These are phyloP conservation scores for Dicerorhinus sumatrensis DNA, from an alignment of 2,113 vertebrate genomes.

Conservation along the genomic window DNA sequence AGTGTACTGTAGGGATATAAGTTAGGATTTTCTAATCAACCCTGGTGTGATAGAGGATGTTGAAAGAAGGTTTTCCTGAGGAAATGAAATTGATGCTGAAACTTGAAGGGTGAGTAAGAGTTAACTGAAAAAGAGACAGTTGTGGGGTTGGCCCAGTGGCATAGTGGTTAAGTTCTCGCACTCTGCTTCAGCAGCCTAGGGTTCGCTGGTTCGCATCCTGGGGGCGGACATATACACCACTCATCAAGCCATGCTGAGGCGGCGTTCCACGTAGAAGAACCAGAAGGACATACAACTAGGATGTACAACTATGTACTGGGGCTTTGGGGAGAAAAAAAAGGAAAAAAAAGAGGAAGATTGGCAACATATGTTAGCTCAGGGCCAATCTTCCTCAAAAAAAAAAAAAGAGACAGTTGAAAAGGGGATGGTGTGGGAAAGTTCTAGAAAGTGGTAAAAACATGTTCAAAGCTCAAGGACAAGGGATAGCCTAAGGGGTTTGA, in stretches of 20 bases:
- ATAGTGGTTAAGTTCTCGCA: no score
- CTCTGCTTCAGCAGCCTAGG: no score
- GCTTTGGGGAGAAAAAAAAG: no score
- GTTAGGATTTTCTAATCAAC: neutral
- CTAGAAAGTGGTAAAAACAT: conserved; percentile 27
- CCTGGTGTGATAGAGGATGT: neutral
- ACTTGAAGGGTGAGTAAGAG: neutral
- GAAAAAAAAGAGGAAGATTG: no score
- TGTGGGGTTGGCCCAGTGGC: no score
- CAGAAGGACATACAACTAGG: no score
- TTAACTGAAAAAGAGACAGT: neutral
- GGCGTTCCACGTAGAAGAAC: no score
- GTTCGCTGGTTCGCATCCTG: no score
- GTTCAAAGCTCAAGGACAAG: neutral
- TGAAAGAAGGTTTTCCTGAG: neutral
- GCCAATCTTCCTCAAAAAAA: neutral
- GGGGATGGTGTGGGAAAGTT: neutral
- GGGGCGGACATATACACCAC: no score
- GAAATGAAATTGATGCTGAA: neutral
- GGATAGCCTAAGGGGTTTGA: neutral
- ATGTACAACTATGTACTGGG: no score
- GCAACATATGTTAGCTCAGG: no score
- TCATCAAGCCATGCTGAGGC: no score
- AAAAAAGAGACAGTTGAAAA: neutral
- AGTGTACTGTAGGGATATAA: neutral